Conservation (phyloP, 2,888 invertebrate genomes). For the Coenonympha glycerion region DNA sequence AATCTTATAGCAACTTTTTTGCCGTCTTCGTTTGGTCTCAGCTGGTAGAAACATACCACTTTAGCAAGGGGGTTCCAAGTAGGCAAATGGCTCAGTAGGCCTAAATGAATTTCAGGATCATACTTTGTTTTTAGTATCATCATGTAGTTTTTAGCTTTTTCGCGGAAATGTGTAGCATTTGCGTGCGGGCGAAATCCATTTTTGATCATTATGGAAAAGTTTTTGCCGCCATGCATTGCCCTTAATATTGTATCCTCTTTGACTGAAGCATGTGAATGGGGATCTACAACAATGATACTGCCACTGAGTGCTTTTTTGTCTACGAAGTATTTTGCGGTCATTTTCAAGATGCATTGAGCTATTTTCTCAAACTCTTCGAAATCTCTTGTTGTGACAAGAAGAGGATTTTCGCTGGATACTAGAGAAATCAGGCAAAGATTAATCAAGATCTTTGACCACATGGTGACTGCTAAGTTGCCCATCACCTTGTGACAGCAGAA, state of each 20-base stretch:
- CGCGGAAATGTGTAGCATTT: constrained; percentile 72
- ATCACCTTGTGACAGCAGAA: background rate
- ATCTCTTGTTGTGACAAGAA: constrained; percentile 55
- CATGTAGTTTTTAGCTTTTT: constrained; percentile 75
- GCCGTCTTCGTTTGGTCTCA: constrained; percentile 45
- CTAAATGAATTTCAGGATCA: constrained; percentile 62
- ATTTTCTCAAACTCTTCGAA: constrained; percentile 58
- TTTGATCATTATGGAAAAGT: constrained; percentile 72
- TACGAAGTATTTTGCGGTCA: constrained; percentile 71
- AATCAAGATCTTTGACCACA: constrained; percentile 13
- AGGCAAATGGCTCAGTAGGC: constrained; percentile 65
- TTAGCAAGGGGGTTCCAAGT: constrained; percentile 73
- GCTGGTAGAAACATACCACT: constrained; percentile 61
- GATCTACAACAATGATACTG: constrained; percentile 69
- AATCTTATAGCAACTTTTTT: constrained; percentile 50
- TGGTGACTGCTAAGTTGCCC: constrained; percentile 4
- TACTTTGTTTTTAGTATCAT: constrained; percentile 68
- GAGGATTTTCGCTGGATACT: constrained; percentile 46
- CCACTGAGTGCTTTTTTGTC: constrained; percentile 70
- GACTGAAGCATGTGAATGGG: constrained; percentile 61
- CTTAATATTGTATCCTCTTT: constrained; percentile 59
- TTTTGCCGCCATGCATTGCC: constrained; percentile 63
- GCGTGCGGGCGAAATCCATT: constrained; percentile 67
- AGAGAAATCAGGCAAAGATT: constrained; percentile 35
- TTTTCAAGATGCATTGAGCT: constrained; percentile 70